Evolutionary conservation across 1,140 invertebrate genomes (phyloP), one percentile per base, ranked within the genome.

Genomic region (Lithobius niger): DNA sequence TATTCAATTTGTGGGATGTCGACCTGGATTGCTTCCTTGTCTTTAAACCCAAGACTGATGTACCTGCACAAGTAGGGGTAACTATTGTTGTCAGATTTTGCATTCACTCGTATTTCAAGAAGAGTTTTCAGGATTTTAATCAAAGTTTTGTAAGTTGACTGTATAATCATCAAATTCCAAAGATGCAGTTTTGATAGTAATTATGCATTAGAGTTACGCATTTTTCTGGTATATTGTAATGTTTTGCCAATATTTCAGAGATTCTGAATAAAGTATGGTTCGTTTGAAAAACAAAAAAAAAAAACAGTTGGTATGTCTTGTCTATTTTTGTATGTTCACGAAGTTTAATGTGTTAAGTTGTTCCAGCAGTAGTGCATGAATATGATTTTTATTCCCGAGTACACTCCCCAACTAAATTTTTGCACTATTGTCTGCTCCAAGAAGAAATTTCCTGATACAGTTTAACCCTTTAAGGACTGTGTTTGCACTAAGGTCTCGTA

Each of bases 71-170:
- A 47, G 15, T 47, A 18, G 22, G 44, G 10, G 13, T 18, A 15
- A 6, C 10, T 15, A 47, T 47, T 47, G 15, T 47, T 10, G 10
- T n/a, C n/a, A 15, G 10, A 13, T 22, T 47, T 47, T 47, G 44
- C 44, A 47, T 47, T 47, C 44, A 47, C 44, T 22, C 10, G 22
- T 47, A 18, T 47, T 22, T 47, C 44, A 6, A 47, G 44, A 47
- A 47, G 10, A 13, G 44, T 18, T 47, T 47, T 47, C 15, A 47
- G 44, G 19, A 47, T 47, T 47, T 47, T 21, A 47, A 47, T 47
- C 44, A 47, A 47, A 47, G 44, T 47, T 47, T 47, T 47, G 44
- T 47, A 47, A 47, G 15, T 47, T 47, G 22, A 47, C 22, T 47
- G 44, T 47, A 6, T 6, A 47, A 47, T 47, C 22, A 13, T 47